Evolutionary conservation across 2,113 vertebrate genomes (phyloP).

Genomic region (Vicugna pacos): DNA sequence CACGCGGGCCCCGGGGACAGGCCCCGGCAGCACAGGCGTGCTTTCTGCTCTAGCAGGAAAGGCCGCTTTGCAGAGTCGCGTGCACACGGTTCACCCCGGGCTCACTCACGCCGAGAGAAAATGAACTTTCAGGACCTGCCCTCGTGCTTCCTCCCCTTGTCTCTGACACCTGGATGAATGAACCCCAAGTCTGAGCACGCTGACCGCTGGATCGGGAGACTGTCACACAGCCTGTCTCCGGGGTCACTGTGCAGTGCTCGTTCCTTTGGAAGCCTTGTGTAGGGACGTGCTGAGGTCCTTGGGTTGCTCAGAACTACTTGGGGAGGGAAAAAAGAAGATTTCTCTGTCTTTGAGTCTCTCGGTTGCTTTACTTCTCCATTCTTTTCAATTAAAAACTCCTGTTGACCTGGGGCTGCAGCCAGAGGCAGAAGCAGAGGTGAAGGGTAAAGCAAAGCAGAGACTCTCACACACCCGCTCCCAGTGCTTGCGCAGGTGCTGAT

Average conservation of each 20-base stretch:
- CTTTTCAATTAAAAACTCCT: not conserved
- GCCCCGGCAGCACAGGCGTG: accelerated
- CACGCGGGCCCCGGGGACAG: accelerated
- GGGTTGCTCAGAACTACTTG: not conserved
- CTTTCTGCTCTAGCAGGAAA: accelerated
- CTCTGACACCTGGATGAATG: not conserved
- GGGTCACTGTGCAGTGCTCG: not conserved
- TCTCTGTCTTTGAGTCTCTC: not conserved
- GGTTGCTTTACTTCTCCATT: not conserved
- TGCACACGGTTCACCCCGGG: not conserved
- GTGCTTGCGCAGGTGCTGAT: accelerated
- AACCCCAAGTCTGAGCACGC: not conserved
- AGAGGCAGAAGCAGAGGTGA: not conserved
- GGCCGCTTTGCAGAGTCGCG: accelerated
- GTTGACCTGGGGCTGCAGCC: not conserved
- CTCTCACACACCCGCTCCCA: too few relatives aligned
- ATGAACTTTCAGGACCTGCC: not conserved
- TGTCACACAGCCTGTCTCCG: too few relatives aligned
- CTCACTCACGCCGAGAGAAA: not conserved
- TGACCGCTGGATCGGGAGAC: not conserved
- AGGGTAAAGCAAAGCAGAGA: not conserved
- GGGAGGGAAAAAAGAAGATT: not conserved
- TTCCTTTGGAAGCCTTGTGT: not conserved
- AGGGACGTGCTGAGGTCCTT: not conserved
- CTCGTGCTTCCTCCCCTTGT: not conserved